Evolutionary conservation across 2,797 vertebrate species (phyloP), one percentile per base, ranked within the genome.

Genomic region (Micrastur ruficollis): DNA sequence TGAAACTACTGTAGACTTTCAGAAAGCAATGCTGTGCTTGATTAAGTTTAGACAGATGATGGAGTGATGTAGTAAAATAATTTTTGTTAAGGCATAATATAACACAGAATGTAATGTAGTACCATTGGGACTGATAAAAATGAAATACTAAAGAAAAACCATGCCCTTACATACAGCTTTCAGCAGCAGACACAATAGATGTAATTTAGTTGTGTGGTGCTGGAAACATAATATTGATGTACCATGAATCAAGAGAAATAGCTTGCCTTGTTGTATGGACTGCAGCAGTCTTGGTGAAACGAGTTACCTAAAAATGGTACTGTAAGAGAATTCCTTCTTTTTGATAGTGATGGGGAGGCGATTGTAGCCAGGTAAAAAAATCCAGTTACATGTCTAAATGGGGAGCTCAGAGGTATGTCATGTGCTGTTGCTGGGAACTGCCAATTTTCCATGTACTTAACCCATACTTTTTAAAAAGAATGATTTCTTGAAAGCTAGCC

Each of bases 31-130:
- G 92, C 83, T 97, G 75, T 97, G 93, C 93, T 97, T 97, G 95
- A 96, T 97, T 97, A 97, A 95, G 84, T 97, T 96, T 83, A 97
- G 94, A 97, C 95, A 96, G 90, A 93, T 97, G 95, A 97, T 97
- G 78, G 95, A 97, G 94, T 74, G 93, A 96, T 95, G 89, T 96
- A 96, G 95, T 96, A 96, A 97, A 97, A 97, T 97, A 23, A 95
- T 97, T 97, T 97, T 86, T 96, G 95, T 96, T 96, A 96, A 89
- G 81, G 93, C 86, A 73, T 97, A 86, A 70, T 90, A 31, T 88
- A 97, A 83, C 80, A 74, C 5, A 85, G 88, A 94, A 90, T 75
- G 50, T 80, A 87, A 12, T 79, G 86, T 78, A 50, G 79, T 68
- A 86, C 92, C 74, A 27, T 6, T 93, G 95, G 96, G 93, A 82